phyloP scores from a whole-genome alignment of 2,888 invertebrate genomes.

The Hipparchia sbordonii region DNA sequence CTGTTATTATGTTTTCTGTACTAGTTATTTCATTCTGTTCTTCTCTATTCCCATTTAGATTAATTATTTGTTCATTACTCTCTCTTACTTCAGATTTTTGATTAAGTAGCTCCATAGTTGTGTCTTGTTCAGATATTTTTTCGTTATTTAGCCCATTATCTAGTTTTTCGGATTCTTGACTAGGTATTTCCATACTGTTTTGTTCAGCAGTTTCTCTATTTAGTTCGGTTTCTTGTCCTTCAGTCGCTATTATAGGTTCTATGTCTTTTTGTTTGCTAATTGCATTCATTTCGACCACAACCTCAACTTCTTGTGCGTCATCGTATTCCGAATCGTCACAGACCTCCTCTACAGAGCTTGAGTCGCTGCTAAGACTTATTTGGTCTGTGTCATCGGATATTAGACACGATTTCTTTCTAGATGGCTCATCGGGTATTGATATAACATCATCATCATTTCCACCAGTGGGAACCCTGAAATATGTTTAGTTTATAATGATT shows the following conservation, averaged over 20 bases:
- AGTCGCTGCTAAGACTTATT: conserved; percentile 69
- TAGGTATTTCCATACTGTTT: not conserved
- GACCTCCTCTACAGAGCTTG: conserved; percentile 59
- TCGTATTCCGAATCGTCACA: conserved; percentile 56
- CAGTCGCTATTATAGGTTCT: conserved; percentile 5
- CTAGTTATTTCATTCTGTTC: not conserved
- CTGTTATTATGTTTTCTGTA: not conserved
- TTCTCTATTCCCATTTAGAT: not conserved
- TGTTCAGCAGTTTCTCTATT: conserved; percentile 13
- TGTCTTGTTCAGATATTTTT: not conserved
- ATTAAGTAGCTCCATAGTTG: conserved; percentile 5
- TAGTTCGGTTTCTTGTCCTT: conserved; percentile 19
- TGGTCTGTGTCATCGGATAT: conserved; percentile 55
- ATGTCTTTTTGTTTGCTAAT: conserved; percentile 24
- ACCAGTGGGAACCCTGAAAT: conserved; percentile 53
- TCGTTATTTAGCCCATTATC: conserved; percentile 13
- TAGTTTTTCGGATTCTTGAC: conserved; percentile 3
- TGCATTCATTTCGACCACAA: conserved; percentile 35
- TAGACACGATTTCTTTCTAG: conserved; percentile 55
- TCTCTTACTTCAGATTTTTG: conserved; percentile 16
- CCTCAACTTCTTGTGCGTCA: conserved; percentile 37
- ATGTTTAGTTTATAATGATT: not conserved
- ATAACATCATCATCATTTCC: conserved; percentile 49
- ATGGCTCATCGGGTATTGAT: conserved; percentile 60
- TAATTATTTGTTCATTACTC: conserved; percentile 15